phyloP scores from a whole-genome alignment of 2,113 vertebrate species.

The Galbula dea region DNA sequence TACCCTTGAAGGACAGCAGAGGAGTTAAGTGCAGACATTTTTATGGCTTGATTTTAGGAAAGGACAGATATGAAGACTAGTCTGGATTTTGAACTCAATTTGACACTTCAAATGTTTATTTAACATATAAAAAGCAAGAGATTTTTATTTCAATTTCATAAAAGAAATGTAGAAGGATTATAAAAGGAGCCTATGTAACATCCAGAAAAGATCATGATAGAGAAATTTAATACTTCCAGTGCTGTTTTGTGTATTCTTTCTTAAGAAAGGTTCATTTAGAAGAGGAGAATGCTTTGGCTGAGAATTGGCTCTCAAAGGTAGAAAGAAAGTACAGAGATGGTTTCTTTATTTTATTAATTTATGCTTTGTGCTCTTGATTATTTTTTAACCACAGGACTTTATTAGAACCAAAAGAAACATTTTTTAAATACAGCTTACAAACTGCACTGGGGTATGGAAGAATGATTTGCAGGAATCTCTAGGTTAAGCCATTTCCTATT shows the following conservation, averaged over 20 bases:
- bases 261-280: conserved; percentile 7
- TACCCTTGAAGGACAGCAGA: neutral
- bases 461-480: neutral
- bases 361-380: neutral
- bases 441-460: neutral
- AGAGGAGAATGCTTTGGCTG: neutral
- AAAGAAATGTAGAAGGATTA: neutral
- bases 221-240: neutral
- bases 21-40: neutral
- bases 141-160: neutral
- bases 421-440: neutral
- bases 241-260: neutral
- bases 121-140: neutral
- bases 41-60: neutral
- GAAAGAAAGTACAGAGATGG: neutral
- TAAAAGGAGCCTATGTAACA: neutral
- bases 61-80: neutral
- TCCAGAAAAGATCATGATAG: neutral
- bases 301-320: neutral
- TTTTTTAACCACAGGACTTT: neutral
- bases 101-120: neutral
- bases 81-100: neutral
- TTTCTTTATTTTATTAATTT: conserved; percentile 1
- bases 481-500: neutral
- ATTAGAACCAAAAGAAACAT: neutral